Percentiles rank a stretch among this genome's conserved stretches.
These are phyloP conservation scores for Cryptotis parvus DNA, from an alignment of 2,113 vertebrate genomes.

Conservation along the genomic window DNA sequence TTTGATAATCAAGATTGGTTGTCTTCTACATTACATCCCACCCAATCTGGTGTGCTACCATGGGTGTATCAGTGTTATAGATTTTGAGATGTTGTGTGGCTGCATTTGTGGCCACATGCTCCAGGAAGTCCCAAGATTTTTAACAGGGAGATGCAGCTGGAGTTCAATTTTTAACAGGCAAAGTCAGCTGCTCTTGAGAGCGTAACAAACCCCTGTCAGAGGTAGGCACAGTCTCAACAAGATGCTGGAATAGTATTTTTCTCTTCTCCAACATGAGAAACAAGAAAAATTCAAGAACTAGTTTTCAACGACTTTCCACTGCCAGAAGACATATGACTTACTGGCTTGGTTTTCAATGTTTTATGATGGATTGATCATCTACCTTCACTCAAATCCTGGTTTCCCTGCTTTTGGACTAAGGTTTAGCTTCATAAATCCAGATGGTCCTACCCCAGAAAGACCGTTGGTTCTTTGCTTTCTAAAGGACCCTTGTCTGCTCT, in stretches of 20 bases:
- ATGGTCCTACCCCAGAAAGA: neutral
- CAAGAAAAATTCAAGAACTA: neutral
- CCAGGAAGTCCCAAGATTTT: too few relatives aligned
- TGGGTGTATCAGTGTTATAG: too few relatives aligned
- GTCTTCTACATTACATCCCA: too few relatives aligned
- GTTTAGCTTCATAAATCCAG: neutral
- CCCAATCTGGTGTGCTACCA: too few relatives aligned
- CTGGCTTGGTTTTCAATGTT: neutral
- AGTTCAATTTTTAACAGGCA: too few relatives aligned
- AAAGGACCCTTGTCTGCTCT: neutral
- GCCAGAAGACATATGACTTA: neutral
- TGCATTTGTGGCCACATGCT: too few relatives aligned
- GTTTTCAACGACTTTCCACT: neutral
- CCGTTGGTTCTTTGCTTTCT: neutral
- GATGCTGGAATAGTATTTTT: neutral
- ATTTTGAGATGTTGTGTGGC: too few relatives aligned
- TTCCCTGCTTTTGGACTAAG: neutral
- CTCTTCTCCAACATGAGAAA: constrained; percentile 14
- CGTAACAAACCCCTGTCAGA: too few relatives aligned
- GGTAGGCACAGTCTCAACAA: too few relatives aligned
- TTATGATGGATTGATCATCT: neutral
- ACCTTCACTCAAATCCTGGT: neutral
- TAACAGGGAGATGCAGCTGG: too few relatives aligned
- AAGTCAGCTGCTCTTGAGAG: too few relatives aligned
- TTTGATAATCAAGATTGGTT: too few relatives aligned